These are phyloP conservation scores for Platalea minor DNA, from an alignment of 2,797 vertebrate species.

Conservation along the genomic window DNA sequence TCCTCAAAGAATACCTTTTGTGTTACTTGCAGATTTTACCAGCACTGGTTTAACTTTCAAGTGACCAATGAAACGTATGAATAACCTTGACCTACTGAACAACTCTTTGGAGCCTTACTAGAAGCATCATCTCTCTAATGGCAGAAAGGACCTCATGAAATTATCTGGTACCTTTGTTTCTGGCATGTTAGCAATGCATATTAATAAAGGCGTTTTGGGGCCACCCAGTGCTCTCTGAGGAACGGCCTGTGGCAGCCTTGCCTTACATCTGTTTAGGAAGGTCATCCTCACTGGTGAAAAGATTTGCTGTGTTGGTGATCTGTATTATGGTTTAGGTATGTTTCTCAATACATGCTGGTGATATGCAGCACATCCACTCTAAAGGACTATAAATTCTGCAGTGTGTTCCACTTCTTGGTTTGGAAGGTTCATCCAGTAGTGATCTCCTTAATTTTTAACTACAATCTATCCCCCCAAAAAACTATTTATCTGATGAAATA, in stretches of 20 bases:
- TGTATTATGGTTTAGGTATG: neutral
- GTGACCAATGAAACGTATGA: neutral
- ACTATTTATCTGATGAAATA: neutral
- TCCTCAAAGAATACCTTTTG: neutral
- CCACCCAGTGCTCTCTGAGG: neutral
- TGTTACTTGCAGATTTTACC: neutral
- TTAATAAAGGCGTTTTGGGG: neutral
- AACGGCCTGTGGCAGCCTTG: neutral
- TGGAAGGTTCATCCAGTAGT: neutral
- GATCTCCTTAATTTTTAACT: neutral
- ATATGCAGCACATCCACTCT: neutral
- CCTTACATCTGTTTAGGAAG: neutral
- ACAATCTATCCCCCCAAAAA: rapidly evolving
- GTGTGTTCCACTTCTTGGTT: neutral
- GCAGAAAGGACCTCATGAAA: neutral
- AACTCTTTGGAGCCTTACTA: neutral
- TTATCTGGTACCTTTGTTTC: neutral
- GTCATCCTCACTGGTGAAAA: neutral
- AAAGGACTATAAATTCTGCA: neutral
- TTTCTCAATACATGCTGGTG: neutral
- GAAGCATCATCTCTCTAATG: neutral
- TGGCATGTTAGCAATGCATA: neutral
- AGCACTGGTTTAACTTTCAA: neutral
- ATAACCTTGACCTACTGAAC: neutral
- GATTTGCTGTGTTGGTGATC: neutral